phyloP scores from a whole-genome alignment of 2,888 invertebrate genomes.

The Campopleginae sp. region DNA sequence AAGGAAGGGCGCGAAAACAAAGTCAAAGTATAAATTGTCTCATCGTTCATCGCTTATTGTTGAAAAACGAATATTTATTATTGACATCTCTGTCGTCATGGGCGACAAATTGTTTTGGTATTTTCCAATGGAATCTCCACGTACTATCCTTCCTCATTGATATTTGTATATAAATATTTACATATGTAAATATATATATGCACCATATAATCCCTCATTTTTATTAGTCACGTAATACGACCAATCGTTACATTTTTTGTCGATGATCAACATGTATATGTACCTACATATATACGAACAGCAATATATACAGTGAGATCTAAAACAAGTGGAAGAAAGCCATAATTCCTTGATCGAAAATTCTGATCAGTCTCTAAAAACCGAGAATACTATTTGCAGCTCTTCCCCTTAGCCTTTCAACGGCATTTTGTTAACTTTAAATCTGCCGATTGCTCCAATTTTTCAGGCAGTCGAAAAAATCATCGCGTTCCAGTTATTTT shows the following conservation, averaged over 20 bases:
- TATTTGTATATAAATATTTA: conserved; percentile 10
- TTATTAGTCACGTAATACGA: conserved; percentile 16
- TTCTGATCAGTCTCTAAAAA: background rate
- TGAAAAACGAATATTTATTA: conserved; percentile 45
- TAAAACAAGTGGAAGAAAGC: background rate
- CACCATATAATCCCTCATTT: conserved; percentile 16
- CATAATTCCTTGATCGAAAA: background rate
- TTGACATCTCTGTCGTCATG: conserved; percentile 61
- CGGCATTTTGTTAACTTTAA: background rate
- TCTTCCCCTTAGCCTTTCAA: background rate
- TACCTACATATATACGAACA: background rate
- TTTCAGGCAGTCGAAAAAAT: background rate
- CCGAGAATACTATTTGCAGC: background rate
- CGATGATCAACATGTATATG: background rate
- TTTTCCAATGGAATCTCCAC: conserved; percentile 75
- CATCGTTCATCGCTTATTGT: conserved; percentile 55
- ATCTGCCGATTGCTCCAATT: background rate
- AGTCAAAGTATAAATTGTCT: conserved; percentile 26
- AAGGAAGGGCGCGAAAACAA: background rate
- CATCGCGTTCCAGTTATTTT: background rate
- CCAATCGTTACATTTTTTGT: conserved; percentile 11
- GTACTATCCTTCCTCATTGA: conserved; percentile 60
- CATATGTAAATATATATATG: conserved; percentile 8
- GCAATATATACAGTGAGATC: background rate
- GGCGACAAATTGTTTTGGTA: conserved; percentile 73